Evolutionary conservation across 2,113 vertebrate species (phyloP).

Genomic region (Rhinogobius similis): DNA sequence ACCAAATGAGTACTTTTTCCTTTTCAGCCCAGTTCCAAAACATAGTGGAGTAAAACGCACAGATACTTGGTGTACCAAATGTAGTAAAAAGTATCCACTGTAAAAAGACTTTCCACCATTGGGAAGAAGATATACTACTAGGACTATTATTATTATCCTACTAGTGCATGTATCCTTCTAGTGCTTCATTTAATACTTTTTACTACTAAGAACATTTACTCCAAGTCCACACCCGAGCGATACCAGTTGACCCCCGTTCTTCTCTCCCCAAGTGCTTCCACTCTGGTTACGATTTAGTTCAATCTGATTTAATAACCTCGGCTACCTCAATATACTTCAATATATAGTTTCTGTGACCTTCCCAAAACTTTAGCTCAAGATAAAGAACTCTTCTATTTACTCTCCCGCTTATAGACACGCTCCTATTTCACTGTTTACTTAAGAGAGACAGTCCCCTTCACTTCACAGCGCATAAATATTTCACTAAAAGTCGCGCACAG

Average conservation of each 20-base stretch:
- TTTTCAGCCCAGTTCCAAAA: too few species aligned
- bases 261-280: not conserved
- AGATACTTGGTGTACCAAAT: too few species aligned
- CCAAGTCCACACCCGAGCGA: not conserved
- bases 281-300: not conserved
- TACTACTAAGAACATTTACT: too few species aligned
- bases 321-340: not conserved
- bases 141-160: too few species aligned
- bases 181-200: too few species aligned
- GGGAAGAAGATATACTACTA: too few species aligned
- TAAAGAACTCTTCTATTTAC: slow-evolving; percentile 13
- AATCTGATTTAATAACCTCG: not conserved
- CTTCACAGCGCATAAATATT: slow-evolving; percentile 60
- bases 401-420: slow-evolving; percentile 22
- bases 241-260: not conserved
- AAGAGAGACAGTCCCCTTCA: slow-evolving; percentile 38
- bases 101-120: too few species aligned
- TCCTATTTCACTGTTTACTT: slow-evolving; percentile 47
- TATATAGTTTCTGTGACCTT: slow-evolving; percentile 1
- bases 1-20: too few species aligned
- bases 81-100: not conserved
- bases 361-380: not conserved
- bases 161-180: too few species aligned
- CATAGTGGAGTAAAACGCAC: too few species aligned
- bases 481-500: slow-evolving; percentile 47